phyloP scores from a whole-genome alignment of 2,888 invertebrate species.

The Cerceris ruficornis region DNA sequence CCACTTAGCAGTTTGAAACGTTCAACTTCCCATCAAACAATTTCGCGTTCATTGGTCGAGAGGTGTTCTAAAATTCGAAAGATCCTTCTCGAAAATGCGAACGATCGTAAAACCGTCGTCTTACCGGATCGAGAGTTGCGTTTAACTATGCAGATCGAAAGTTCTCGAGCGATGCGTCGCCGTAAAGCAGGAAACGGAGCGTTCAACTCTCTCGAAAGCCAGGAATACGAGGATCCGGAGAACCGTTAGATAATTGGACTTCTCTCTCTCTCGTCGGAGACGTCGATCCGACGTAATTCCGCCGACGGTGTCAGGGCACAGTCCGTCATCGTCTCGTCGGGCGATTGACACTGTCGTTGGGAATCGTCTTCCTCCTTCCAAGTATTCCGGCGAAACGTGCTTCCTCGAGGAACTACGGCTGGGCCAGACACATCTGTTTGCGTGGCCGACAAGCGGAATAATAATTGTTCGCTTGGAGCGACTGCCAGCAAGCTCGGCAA shows the following conservation, averaged over 20 bases:
- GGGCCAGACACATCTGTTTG: slow-evolving; percentile 15
- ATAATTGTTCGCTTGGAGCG: slow-evolving; percentile 42
- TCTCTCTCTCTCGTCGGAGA: not conserved
- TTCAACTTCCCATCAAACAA: too few species aligned
- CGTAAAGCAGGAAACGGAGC: not conserved
- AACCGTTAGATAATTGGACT: not conserved
- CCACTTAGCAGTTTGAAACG: too few species aligned
- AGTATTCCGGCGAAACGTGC: not conserved
- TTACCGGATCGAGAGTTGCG: too few species aligned
- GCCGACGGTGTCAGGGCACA: slow-evolving; percentile 7
- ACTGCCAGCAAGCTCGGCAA: slow-evolving; percentile 26
- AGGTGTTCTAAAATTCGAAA: too few species aligned
- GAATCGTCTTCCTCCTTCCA: not conserved
- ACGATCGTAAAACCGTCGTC: too few species aligned
- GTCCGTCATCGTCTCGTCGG: not conserved
- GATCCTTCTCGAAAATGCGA: too few species aligned
- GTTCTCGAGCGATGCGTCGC: not conserved
- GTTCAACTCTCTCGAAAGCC: not conserved
- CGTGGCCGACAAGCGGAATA: slow-evolving; percentile 52
- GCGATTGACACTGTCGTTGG: not conserved
- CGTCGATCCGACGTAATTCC: slow-evolving; percentile 18
- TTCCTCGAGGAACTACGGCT: too few species aligned
- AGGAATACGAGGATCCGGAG: not conserved
- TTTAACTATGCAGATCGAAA: too few species aligned
- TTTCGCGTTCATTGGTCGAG: too few species aligned